phyloP scores from a whole-genome alignment of 2,113 vertebrate species.

The Megaceryle torquata region DNA sequence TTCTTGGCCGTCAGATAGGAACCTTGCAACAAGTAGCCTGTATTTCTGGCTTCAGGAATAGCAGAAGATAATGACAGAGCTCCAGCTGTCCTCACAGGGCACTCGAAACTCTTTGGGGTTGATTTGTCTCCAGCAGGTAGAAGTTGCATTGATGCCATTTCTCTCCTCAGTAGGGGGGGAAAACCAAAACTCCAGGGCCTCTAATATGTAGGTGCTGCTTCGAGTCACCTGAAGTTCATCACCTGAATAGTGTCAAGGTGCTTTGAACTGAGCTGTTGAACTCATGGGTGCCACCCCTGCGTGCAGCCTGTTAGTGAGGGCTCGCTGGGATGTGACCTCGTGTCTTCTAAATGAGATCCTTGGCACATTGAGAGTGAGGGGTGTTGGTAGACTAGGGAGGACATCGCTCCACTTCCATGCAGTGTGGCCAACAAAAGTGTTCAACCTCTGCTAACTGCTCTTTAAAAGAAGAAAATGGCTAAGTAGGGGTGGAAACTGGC shows the following conservation, averaged over 20 bases:
- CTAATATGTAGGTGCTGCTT: neutral
- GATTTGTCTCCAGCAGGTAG: neutral
- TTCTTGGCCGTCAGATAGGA: neutral
- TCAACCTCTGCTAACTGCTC: neutral
- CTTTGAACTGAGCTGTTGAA: neutral
- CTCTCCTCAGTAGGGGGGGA: too few species aligned
- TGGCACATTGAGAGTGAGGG: fast-evolving
- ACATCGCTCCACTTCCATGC: neutral
- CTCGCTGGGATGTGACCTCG: neutral
- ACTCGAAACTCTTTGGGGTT: neutral
- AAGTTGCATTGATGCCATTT: neutral
- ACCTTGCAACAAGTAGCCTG: neutral
- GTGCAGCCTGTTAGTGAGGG: too few species aligned
- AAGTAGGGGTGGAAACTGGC: neutral
- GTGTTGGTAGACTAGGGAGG: neutral
- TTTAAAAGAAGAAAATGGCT: neutral
- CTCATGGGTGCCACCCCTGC: fast-evolving
- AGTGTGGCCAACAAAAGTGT: neutral
- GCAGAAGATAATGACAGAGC: neutral
- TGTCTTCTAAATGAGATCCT: neutral
- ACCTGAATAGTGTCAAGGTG: neutral
- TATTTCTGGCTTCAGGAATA: neutral
- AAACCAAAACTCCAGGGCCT: neutral
- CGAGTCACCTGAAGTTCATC: neutral
- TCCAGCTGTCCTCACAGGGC: neutral